Evolutionary conservation across 30 jellyfish, hydroid and myxozoan species (phyloP).

Genomic region (Hydra vulgaris): DNA sequence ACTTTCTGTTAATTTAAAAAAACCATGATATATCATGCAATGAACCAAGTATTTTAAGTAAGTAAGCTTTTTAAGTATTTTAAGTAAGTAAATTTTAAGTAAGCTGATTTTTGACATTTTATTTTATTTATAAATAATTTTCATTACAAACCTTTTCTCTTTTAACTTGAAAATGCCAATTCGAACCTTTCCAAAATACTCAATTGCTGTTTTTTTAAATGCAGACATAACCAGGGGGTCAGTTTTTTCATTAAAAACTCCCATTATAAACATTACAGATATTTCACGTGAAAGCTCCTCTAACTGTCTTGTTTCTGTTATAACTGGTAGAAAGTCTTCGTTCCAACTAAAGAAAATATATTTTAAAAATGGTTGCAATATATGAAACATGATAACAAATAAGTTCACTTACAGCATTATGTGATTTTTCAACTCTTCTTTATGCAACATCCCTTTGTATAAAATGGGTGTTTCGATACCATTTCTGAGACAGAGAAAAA

Average conservation of each 20-base stretch:
- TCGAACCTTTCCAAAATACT: constrained; percentile 2
- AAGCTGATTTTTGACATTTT: too few species aligned
- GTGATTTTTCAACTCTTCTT: neutral
- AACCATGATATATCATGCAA: too few species aligned
- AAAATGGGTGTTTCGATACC: neutral
- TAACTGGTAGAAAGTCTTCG: neutral
- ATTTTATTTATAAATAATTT: too few species aligned
- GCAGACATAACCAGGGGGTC: neutral
- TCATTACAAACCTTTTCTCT: neutral
- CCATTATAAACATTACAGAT: neutral
- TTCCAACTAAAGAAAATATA: neutral
- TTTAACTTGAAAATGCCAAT: neutral
- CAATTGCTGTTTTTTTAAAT: neutral
- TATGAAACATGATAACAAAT: too few species aligned
- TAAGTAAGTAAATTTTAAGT: too few species aligned
- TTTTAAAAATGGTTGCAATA: too few species aligned
- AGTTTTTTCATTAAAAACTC: neutral
- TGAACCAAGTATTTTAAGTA: too few species aligned
- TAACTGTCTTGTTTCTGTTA: neutral
- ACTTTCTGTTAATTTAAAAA: too few species aligned
- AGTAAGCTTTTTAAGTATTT: too few species aligned
- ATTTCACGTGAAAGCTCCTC: neutral
- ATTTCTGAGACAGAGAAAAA: neutral
- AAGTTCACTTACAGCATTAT: constrained; percentile 2
- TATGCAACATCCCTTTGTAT: neutral